Base-by-base conservation (phyloP, 1,140 invertebrate genomes). In the Drosophila ercepeae region DNA sequence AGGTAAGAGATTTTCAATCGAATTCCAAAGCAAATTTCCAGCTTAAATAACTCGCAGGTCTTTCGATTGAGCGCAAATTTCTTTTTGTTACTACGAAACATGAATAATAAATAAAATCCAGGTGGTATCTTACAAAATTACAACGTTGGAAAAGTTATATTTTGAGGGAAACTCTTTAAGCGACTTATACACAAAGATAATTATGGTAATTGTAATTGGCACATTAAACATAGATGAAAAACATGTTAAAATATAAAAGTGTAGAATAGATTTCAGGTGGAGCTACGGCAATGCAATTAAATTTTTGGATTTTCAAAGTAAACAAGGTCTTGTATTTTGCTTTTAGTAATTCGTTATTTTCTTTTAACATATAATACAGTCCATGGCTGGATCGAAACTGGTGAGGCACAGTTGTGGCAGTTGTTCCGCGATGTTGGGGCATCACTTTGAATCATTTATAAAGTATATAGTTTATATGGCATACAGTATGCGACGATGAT, bases 141-240 rank as follows among this genome's bases (percentile, higher is more conserved):
- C 83, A 88, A 88, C 83, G 78, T 78, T 82, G 74, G 77, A 88
- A 88, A 88, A 78, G 29, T 82, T 88, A 71, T 88, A 75, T 71
- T 83, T 73, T 36, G 72, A 75, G 61, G 53, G 60, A 65, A 79
- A 68, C 67, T 82, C 61, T 76, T 79, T 64, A 74, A 55, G 64
- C 68, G 64, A 86, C 77, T 88, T 88, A 88, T 60, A 78, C 65
- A 78, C 69, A 77, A 72, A 65, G 65, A 63, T 63, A 78, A 32
- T 27, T 65, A 59, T 69, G 63, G 58, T 65, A 65, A 68, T 77
- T 81, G 67, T 68, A 86, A 69, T 79, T 84, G 81, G 75, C 81
- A 84, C 81, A 84, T 84, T 86, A 78, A 88, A 88, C 77, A 58
- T 88, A 88, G 27, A 64, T 75, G 76, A 77, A 63, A 86, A 88